Conservation (phyloP, 2,113 vertebrate species). For the Bothrops jararaca region DNA sequence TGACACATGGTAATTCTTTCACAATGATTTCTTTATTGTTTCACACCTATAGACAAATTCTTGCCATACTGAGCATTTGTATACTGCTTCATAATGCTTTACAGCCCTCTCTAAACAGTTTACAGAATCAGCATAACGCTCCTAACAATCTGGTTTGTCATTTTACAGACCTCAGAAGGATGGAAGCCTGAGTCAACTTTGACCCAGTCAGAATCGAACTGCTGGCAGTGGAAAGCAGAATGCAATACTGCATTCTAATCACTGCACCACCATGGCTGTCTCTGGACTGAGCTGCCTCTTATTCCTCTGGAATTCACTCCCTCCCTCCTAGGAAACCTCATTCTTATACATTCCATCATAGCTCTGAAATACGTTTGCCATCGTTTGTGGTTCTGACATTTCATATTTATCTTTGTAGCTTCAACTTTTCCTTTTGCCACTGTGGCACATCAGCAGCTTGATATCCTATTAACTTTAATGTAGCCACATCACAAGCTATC, state of each 20-base stretch:
- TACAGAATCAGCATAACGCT: background rate
- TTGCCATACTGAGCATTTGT: background rate
- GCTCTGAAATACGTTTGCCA: background rate
- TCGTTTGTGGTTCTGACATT: background rate
- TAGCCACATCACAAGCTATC: background rate
- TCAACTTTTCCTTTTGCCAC: background rate
- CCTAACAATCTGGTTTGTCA: background rate
- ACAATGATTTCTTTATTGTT: background rate
- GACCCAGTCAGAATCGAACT: background rate
- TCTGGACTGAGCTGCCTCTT: background rate
- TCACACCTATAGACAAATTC: background rate
- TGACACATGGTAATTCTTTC: background rate
- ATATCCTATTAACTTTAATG: background rate
- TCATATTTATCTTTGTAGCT: background rate
- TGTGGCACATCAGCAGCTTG: background rate
- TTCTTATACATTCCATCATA: background rate
- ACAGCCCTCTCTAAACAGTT: background rate
- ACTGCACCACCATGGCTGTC: background rate
- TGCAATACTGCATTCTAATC: background rate
- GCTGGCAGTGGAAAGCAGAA: background rate
- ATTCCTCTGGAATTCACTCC: background rate
- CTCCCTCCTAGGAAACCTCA: background rate
- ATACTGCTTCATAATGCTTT: background rate
- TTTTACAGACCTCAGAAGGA: background rate
- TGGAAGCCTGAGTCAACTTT: background rate